Evolutionary conservation across 1,140 invertebrate species (phyloP).

Genomic region (Monomorium pharaonis): DNA sequence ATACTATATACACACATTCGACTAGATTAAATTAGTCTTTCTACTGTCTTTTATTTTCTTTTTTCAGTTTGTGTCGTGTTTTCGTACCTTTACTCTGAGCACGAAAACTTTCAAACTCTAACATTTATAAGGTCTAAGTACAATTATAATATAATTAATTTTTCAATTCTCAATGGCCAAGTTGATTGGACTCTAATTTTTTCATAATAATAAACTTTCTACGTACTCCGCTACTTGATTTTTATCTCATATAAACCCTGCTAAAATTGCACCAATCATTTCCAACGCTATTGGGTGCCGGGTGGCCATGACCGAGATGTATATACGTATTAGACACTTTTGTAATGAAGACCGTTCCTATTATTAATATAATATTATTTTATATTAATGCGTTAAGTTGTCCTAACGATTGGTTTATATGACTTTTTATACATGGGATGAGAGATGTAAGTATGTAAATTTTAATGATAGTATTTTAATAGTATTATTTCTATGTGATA

Average conservation of each 20-base stretch:
- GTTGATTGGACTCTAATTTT: constrained; percentile 73
- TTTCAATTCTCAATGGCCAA: constrained; percentile 78
- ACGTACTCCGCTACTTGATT: constrained; percentile 49
- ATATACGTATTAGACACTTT: constrained; percentile 23
- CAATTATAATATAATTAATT: constrained; percentile 72
- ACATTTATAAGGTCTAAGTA: constrained; percentile 57
- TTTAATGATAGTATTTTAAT: constrained; percentile 32
- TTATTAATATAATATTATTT: not conserved
- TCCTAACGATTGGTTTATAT: constrained; percentile 34
- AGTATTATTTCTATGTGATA: not conserved
- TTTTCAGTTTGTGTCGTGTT: not conserved
- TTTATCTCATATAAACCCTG: constrained; percentile 73
- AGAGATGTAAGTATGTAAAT: constrained; percentile 28
- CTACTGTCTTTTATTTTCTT: constrained; percentile 35
- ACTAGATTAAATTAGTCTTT: constrained; percentile 66
- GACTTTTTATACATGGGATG: constrained; percentile 24
- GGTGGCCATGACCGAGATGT: not conserved
- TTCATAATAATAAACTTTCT: constrained; percentile 63
- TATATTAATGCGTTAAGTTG: constrained; percentile 19
- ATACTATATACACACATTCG: constrained; percentile 52
- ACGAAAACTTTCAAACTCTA: constrained; percentile 27
- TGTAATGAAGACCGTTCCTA: not conserved
- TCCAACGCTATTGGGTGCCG: not conserved
- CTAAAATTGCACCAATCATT: constrained; percentile 59
- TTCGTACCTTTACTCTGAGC: not conserved